Base-by-base conservation (phyloP, 2,888 invertebrate genomes). In the Pandemis corylana region DNA sequence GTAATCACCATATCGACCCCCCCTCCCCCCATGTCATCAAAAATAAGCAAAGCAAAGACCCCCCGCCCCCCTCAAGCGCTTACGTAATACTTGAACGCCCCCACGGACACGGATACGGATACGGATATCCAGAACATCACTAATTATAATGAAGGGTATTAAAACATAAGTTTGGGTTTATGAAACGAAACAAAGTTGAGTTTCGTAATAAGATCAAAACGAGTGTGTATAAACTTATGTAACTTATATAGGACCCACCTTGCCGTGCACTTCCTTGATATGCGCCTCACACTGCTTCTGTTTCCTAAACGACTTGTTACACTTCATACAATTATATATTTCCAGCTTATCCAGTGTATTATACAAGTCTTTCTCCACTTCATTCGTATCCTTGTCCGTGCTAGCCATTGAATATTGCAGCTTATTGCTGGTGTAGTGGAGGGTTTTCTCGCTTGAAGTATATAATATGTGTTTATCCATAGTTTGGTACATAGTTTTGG, bases 251-350 rank as follows among this genome's bases (percentile, higher is more conserved):
- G 7, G 20, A 42, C 75, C 77, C 76, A 91, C 92, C 88, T 90
- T 90, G 4, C 85, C 76, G 61, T 96, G 96, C 0, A 91, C 94
- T 62, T 96, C 95, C 77, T 95, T 94, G 78, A 96, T 90, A 82
- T 96, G 96, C 0, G 94, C 91, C 76, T 96, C 96, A 77, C 95
- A 95, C 2, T 95, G 95, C 82, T 95, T 96, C 84, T 96, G 96
- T 69, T 96, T 95, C 75, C 95, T 91, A 81, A 96, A 96, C 6
- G 95, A 92, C 84, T 95, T 96, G 79, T 95, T 90, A 71, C 95
- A 92, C 85, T 92, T 93, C 6, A 83, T 81, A 78, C 94, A 94
- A 70, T 83, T 88, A 64, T 88, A 93, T 68, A 90, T 72, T 13
- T 91, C 92, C 62, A 93, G 72, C 62, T 90, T 92, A 53, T 90